Evolutionary conservation across 1,140 invertebrate genomes (phyloP).

Genomic region (Marisa cornuarietis): DNA sequence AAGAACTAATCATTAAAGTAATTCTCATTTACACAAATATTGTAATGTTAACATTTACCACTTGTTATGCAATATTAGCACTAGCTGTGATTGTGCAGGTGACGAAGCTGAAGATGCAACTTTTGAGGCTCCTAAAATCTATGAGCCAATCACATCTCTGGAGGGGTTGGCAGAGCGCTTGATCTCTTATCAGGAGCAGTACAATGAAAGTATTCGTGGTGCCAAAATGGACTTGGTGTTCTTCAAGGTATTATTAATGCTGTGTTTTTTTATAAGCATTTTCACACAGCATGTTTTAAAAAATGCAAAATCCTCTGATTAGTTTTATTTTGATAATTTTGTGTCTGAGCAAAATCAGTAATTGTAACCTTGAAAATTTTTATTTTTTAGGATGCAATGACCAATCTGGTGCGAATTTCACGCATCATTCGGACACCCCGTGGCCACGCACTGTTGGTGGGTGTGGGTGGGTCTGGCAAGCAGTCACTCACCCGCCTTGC

Average conservation of each 20-base stretch:
- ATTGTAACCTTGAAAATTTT: not conserved
- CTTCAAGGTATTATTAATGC: constrained; percentile 74
- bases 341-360: not conserved
- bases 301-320: not conserved
- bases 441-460: constrained; percentile 94
- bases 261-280: no score
- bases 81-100: constrained; percentile 60
- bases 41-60: no score
- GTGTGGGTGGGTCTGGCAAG: constrained; percentile 96
- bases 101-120: constrained; percentile 89
- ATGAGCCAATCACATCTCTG: constrained; percentile 83
- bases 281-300: not conserved
- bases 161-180: constrained; percentile 83
- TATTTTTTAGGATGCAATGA: constrained; percentile 82
- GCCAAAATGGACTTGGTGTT: constrained; percentile 98
- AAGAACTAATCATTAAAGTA: no score
- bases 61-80: no score
- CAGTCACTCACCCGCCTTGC: constrained; percentile 94
- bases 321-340: not conserved
- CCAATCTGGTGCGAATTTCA: constrained; percentile 95
- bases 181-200: constrained; percentile 90
- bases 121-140: constrained; percentile 92
- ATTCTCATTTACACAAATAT: no score
- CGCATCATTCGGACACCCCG: constrained; percentile 92
- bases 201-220: constrained; percentile 95